Base-by-base conservation (phyloP, 2,888 invertebrate species). In the Pristionchus entomophagus region DNA sequence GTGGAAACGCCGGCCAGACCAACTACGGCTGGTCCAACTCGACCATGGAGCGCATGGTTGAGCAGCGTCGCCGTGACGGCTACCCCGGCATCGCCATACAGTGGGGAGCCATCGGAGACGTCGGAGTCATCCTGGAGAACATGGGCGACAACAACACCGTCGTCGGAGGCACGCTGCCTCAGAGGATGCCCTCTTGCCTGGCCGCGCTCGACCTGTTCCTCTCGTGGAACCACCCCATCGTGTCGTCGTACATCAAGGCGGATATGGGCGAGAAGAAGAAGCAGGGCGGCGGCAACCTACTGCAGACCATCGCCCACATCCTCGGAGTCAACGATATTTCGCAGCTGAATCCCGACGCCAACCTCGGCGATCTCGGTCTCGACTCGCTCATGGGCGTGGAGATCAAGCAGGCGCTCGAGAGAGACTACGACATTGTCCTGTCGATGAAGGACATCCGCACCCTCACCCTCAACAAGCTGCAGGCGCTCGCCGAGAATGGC, bases 371-470 rank as follows among this genome's bases (percentile, higher is more conserved):
- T 94, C 95, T 99, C 62, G 99, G 99, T 88, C 97, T 99, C 96
- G 99, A 99, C 94, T 98, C 98, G 2, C 95, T 99, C 90, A 99
- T 99, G 99, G 98, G 98, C 77, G 97, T 99, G 1, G 99, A 99
- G 95, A 97, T 99, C 93, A 98, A 98, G 89, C 95, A 95, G 89
- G 94, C 94, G 6, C 90, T 95, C 56, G 95, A 95, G 89, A 91
- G 95, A 88, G 94, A 94, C 89, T 97, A 96, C 94, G 98, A 99
- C 94, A 94, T 98, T 87, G 96, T 97, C 35, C 95, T 99, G 88
- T 96, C 96, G 88, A 96, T 97, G 90, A 97, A 97, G 94, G 93
- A 93, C 84, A 93, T 93, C 87, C 91, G 93, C 62, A 93, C 93
- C 26, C 95, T 97, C 73, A 97, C 97, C 0, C 96, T 97, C 92